Evolutionary conservation across 2,888 invertebrate species (phyloP), one percentile per base, ranked within the genome.

Genomic region (Pandemis cinnamomeana): DNA sequence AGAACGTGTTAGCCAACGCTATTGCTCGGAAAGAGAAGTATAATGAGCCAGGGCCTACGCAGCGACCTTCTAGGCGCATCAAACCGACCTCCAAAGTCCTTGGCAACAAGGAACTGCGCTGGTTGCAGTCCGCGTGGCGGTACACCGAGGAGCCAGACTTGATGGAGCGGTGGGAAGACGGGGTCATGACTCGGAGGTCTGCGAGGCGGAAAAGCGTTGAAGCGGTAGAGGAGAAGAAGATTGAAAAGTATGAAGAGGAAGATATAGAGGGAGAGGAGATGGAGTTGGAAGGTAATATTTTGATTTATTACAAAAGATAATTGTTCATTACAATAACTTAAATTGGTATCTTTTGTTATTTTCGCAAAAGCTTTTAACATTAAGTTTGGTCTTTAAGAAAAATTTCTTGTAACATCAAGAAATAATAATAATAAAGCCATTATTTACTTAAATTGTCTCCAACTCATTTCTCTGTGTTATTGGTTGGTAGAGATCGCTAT

Each of bases 21-120:
- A 96, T 96, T 80, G 96, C 96, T 0, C 93, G 96, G 13, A 97
- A 97, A 84, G 96, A 96, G 84, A 96, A 96, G 80, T 96, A 96
- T 80, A 95, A 95, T 80, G 95, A 95, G 80, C 83, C 91, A 5
- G 82, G 79, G 61, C 87, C 91, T 13, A 77, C 81, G 2, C 89
- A 89, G 71, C 81, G 93, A 15, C 77, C 89, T 8, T 91, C 91
- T 0, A 92, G 96, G 5, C 94, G 95, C 71, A 95, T 96, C 70
- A 96, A 96, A 83, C 96, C 96, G 7, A 96, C 96, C 4, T 95
- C 95, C 7, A 96, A 96, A 86, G 95, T 96, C 63, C 87, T 96
- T 41, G 96, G 96, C 36, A 96, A 96, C 83, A 95, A 96, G 80
- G 96, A 96, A 80, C 80, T 95, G 62, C 91, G 95, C 72, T 95